Evolutionary conservation across 1,140 invertebrate genomes (phyloP).

Genomic region (Listronotus bonariensis): DNA sequence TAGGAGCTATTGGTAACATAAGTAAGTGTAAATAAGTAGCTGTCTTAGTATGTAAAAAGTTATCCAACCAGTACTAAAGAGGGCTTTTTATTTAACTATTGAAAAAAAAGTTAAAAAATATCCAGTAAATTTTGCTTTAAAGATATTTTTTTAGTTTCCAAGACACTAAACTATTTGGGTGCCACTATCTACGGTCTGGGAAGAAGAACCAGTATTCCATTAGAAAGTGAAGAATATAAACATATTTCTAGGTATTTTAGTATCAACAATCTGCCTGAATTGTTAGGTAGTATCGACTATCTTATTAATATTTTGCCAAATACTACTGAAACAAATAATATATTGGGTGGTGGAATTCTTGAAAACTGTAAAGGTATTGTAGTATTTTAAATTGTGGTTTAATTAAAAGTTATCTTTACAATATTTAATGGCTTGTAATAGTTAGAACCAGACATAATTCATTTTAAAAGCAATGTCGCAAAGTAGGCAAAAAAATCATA

Average conservation of each 20-base stretch:
- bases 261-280: slow-evolving; percentile 51
- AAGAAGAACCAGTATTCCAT: slow-evolving; percentile 47
- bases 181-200: slow-evolving; percentile 52
- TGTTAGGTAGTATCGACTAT: slow-evolving; percentile 62
- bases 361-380: slow-evolving; percentile 51
- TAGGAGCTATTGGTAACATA: slow-evolving; percentile 58
- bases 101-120: too few relatives aligned
- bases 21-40: slow-evolving; percentile 54
- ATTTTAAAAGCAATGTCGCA: too few relatives aligned
- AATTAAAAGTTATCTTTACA: too few relatives aligned
- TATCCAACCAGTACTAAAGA: too few relatives aligned
- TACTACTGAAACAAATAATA: slow-evolving; percentile 55
- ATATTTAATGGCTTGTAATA: too few relatives aligned
- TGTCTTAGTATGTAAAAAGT: too few relatives aligned
- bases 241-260: slow-evolving; percentile 50
- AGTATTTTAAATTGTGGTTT: neutral
- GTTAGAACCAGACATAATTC: too few relatives aligned
- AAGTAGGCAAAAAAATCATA: too few relatives aligned
- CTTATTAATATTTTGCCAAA: slow-evolving; percentile 62
- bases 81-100: too few relatives aligned
- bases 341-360: slow-evolving; percentile 56
- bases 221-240: slow-evolving; percentile 39
- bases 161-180: slow-evolving; percentile 55
- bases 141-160: slow-evolving; percentile 52
- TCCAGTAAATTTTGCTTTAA: too few relatives aligned